Percentiles rank a stretch among this genome's conserved stretches.
Evolutionary conservation across 92 coral and sea anemone genomes (phyloP).

Genomic region (Zoanthus sociatus): DNA sequence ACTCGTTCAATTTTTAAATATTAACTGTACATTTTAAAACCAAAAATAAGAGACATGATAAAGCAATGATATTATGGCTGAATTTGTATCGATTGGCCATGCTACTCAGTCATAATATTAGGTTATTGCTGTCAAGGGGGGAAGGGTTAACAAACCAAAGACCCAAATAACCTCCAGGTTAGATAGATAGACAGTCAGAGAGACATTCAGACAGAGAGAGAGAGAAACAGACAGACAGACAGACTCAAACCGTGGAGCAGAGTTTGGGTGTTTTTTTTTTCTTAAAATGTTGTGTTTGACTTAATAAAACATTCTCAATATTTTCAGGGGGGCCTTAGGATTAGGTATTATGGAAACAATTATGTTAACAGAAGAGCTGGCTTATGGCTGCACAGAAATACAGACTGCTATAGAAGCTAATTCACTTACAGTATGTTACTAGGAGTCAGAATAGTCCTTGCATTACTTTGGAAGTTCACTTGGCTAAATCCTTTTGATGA

Average conservation of each 20-base stretch:
- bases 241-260: background rate
- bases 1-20: slow-evolving; percentile 25
- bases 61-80: slow-evolving; percentile 25
- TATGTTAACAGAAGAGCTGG: slow-evolving; percentile 89
- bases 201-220: slow-evolving; percentile 15
- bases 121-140: slow-evolving; percentile 38
- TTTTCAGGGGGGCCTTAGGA: slow-evolving; percentile 77
- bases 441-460: slow-evolving; percentile 16
- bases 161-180: slow-evolving; percentile 39
- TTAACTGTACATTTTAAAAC: slow-evolving; percentile 34
- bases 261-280: no score
- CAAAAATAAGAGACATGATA: slow-evolving; percentile 35
- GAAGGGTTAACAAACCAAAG: slow-evolving; percentile 32
- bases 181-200: slow-evolving; percentile 38
- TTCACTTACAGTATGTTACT: background rate
- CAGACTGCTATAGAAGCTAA: slow-evolving; percentile 2
- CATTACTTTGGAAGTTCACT: slow-evolving; percentile 16
- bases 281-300: background rate
- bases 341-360: slow-evolving; percentile 87
- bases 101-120: slow-evolving; percentile 35
- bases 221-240: background rate
- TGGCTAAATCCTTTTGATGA: slow-evolving; percentile 18
- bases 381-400: slow-evolving; percentile 56
- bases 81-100: slow-evolving; percentile 37
- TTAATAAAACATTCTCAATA: background rate